Evolutionary conservation across 2,113 vertebrate genomes (phyloP).

Genomic region (Mesembrinibis cayennensis): DNA sequence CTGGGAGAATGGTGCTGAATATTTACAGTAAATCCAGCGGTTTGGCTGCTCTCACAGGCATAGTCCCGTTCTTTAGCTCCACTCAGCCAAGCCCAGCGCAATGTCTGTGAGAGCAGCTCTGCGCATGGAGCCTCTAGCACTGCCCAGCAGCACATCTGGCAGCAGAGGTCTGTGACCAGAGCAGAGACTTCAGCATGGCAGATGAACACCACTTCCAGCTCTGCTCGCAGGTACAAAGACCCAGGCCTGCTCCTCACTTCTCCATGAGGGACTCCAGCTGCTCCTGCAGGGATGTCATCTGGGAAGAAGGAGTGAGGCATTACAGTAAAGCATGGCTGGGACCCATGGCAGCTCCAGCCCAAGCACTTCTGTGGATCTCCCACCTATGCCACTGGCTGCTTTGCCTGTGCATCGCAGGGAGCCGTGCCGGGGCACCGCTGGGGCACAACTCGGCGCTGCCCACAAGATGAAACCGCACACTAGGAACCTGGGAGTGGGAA

Average conservation of each 20-base stretch:
- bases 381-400: neutral
- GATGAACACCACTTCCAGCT: neutral
- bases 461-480: neutral
- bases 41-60: neutral
- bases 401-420: accelerated
- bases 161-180: neutral
- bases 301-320: constrained; percentile 3
- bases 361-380: neutral
- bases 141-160: neutral
- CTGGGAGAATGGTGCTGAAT: neutral
- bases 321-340: neutral
- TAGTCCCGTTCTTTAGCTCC: neutral
- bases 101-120: neutral
- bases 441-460: neutral
- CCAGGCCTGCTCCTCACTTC: constrained; percentile 74
- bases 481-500: neutral
- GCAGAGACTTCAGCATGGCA: neutral
- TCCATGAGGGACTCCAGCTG: constrained; percentile 94
- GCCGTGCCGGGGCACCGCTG: neutral
- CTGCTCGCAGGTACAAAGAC: neutral
- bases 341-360: constrained; percentile 28
- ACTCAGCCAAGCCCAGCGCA: neutral
- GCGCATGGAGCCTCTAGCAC: neutral
- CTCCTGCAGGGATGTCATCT: constrained; percentile 94
- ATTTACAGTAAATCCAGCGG: neutral